phyloP scores from a whole-genome alignment of 2,797 vertebrate species.

The Darevskia mixta region DNA sequence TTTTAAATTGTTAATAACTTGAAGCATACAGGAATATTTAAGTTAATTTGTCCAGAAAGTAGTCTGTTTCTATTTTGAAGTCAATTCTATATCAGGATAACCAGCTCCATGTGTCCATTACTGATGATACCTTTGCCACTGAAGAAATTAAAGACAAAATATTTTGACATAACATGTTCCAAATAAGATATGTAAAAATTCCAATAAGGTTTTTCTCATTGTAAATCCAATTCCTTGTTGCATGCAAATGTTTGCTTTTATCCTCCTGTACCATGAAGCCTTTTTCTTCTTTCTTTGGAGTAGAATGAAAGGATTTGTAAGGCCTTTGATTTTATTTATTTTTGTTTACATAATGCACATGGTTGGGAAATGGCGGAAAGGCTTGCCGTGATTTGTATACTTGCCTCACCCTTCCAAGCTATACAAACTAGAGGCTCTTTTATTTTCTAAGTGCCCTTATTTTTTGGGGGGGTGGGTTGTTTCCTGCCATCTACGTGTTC shows the following conservation, averaged over 20 bases:
- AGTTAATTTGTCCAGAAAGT: not conserved
- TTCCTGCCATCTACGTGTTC: not conserved
- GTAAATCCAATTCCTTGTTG: constrained; percentile 14
- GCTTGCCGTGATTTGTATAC: not conserved
- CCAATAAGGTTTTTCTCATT: constrained; percentile 17
- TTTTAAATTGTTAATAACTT: constrained; percentile 13
- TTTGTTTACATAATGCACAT: not conserved
- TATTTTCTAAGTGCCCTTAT: not conserved
- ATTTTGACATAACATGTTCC: constrained; percentile 24
- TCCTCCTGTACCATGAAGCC: not conserved
- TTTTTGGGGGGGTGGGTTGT: not conserved
- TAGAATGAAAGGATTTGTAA: not conserved
- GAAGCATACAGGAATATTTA: not conserved
- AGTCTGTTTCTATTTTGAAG: not conserved
- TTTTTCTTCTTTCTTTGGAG: not conserved
- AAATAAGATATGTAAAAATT: not conserved
- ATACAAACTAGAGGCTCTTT: not conserved
- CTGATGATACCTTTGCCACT: not conserved
- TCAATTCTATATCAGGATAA: not conserved
- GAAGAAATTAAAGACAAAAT: constrained; percentile 6
- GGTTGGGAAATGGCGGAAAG: not conserved
- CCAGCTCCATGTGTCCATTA: not conserved
- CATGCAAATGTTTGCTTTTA: not conserved
- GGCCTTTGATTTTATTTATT: constrained; percentile 15
- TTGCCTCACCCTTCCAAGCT: not conserved